A percentile compares a stretch with the other conserved stretches of the same genome.
Evolutionary conservation across 2,888 invertebrate species (phyloP).

Genomic region (Drosophila eohydei): DNA sequence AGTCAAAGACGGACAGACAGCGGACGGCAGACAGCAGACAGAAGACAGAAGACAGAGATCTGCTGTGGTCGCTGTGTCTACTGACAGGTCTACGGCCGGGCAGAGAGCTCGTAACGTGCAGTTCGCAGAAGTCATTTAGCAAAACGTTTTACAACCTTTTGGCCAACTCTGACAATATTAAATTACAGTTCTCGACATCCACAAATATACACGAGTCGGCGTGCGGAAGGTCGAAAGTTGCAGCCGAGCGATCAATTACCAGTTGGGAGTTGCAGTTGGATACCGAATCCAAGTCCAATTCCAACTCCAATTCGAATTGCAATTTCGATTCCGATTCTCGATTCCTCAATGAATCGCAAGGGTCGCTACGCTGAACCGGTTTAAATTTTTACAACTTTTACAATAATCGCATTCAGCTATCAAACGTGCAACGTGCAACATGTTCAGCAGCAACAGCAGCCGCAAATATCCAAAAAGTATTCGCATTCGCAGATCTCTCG

Average conservation of each 20-base stretch:
- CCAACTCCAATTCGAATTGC: not conserved
- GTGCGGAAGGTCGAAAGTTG: slow-evolving; percentile 48
- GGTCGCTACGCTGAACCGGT: slow-evolving; percentile 56
- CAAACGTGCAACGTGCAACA: slow-evolving; percentile 52
- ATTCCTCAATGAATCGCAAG: slow-evolving; percentile 70
- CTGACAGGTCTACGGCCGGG: slow-evolving; percentile 37
- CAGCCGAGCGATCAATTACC: slow-evolving; percentile 60
- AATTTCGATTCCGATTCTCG: slow-evolving; percentile 19
- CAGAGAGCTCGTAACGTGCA: slow-evolving; percentile 55
- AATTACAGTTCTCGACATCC: slow-evolving; percentile 70
- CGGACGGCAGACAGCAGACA: not conserved
- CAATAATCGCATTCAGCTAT: slow-evolving; percentile 67
- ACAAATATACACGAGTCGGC: slow-evolving; percentile 25
- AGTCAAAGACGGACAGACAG: not conserved
- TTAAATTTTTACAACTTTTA: slow-evolving; percentile 69
- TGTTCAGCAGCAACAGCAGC: slow-evolving; percentile 61
- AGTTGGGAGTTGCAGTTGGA: slow-evolving; percentile 23
- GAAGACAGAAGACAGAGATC: slow-evolving; percentile 43
- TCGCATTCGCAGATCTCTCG: slow-evolving; percentile 47
- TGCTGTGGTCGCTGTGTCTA: slow-evolving; percentile 24
- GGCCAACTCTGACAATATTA: slow-evolving; percentile 71
- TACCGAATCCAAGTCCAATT: slow-evolving; percentile 12
- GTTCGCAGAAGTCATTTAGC: slow-evolving; percentile 81
- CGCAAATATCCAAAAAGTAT: slow-evolving; percentile 43
- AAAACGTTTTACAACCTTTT: slow-evolving; percentile 80